Conservation (phyloP, 2,888 invertebrate genomes). For the Archips xylosteana region DNA sequence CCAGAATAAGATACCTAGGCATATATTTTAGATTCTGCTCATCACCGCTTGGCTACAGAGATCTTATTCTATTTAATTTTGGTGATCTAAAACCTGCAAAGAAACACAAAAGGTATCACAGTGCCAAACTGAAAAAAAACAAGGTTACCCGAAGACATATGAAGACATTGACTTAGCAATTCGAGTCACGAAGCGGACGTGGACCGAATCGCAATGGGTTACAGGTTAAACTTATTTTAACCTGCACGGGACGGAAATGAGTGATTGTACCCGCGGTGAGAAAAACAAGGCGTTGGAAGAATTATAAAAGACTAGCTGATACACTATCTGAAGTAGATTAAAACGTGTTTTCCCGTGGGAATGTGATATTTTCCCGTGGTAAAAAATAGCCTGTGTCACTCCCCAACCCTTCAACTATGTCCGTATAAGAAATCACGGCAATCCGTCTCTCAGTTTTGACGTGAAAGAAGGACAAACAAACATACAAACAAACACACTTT, state of each 20-base stretch:
- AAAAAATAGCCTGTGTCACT: too few species aligned
- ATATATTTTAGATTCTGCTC: too few species aligned
- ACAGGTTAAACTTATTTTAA: slow-evolving; percentile 40
- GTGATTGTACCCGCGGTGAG: slow-evolving; percentile 20
- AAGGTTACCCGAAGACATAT: slow-evolving; percentile 42
- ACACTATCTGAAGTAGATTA: background rate
- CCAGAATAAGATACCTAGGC: too few species aligned
- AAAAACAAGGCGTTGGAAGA: slow-evolving; percentile 13
- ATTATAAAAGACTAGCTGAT: background rate
- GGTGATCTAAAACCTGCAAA: background rate
- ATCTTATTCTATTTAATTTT: too few species aligned
- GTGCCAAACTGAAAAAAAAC: slow-evolving; percentile 40
- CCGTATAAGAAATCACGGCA: too few species aligned
- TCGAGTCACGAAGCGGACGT: slow-evolving; percentile 45
- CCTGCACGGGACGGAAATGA: slow-evolving; percentile 30
- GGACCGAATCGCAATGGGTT: slow-evolving; percentile 45
- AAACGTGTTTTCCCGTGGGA: too few species aligned
- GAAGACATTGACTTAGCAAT: slow-evolving; percentile 47
- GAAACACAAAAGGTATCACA: slow-evolving; percentile 3
- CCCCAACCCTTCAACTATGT: too few species aligned
- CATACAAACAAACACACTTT: too few species aligned
- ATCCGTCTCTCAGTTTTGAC: too few species aligned
- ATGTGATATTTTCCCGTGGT: too few species aligned
- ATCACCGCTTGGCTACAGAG: too few species aligned
- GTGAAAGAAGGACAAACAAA: too few species aligned